A percentile compares a stretch with the other conserved stretches of the same genome.
Conservation (phyloP, 2,113 vertebrate species). For the Abramis brama region DNA sequence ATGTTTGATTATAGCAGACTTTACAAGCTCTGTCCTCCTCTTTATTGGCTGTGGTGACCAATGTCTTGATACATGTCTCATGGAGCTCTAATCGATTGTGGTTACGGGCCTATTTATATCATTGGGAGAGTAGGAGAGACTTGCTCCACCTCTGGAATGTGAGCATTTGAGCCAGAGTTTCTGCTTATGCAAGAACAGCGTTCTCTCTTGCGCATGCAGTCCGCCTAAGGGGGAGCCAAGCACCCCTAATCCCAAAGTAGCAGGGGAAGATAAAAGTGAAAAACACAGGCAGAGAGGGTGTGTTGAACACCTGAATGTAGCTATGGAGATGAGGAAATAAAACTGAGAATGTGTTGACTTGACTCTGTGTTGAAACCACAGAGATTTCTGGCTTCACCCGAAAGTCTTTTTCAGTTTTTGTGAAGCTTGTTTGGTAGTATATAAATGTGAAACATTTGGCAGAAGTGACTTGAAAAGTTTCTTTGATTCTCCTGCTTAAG, state of each 20-base stretch:
- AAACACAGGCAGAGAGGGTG: conserved; percentile 12
- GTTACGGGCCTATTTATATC: conserved; percentile 35
- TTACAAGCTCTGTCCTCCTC: background rate
- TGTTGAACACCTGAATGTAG: conserved; percentile 29
- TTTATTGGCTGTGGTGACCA: conserved; percentile 12
- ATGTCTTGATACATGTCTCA: background rate
- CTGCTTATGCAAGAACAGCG: conserved; percentile 40
- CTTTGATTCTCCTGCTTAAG: background rate
- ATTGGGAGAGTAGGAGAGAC: conserved; percentile 4
- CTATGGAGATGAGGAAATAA: background rate
- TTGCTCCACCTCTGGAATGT: background rate
- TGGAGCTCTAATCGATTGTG: conserved; percentile 22
- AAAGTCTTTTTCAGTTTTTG: background rate
- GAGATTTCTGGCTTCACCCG: background rate
- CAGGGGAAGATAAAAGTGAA: conserved; percentile 30
- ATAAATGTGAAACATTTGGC: background rate
- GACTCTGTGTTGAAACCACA: background rate
- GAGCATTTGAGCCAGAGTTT: conserved; percentile 37
- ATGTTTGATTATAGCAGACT: background rate
- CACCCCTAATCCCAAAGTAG: conserved; percentile 6
- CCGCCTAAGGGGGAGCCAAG: conserved; percentile 19
- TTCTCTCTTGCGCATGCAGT: background rate
- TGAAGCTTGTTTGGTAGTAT: background rate
- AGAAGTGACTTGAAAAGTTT: background rate
- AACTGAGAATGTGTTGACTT: background rate